Percentiles rank a stretch among this genome's conserved stretches.
phyloP scores from a whole-genome alignment of 2,888 invertebrate species.

The Drosophila dives region DNA sequence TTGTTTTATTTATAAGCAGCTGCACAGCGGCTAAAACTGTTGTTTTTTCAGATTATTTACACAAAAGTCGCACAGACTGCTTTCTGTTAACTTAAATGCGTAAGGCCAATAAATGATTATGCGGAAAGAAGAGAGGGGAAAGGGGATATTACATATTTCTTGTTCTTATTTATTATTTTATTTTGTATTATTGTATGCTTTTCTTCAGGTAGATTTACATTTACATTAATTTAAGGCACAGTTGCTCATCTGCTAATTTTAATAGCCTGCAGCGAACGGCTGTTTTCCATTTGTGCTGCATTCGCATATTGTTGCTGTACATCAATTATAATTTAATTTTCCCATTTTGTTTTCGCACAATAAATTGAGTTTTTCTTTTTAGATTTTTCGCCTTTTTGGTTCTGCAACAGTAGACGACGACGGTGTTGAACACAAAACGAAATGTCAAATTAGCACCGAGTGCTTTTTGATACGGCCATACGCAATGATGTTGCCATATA shows the following conservation, averaged over 20 bases:
- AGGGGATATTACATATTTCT: constrained; percentile 14
- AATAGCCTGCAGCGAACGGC: constrained; percentile 3
- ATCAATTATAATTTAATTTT: constrained; percentile 10
- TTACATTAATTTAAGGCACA: constrained; percentile 6
- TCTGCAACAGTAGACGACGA: constrained; percentile 53
- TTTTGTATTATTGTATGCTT: constrained; percentile 24
- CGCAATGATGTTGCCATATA: constrained; percentile 71
- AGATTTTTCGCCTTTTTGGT: constrained; percentile 40
- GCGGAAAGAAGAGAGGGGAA: neutral
- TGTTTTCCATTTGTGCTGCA: constrained; percentile 1
- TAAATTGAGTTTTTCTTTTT: constrained; percentile 24
- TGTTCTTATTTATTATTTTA: constrained; percentile 27
- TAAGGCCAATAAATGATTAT: constrained; percentile 10
- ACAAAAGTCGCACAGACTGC: constrained; percentile 30
- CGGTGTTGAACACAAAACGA: constrained; percentile 63
- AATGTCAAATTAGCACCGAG: constrained; percentile 63
- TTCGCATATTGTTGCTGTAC: neutral
- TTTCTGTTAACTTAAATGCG: constrained; percentile 34
- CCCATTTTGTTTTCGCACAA: constrained; percentile 34
- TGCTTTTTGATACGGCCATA: constrained; percentile 64
- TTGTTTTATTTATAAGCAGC: constrained; percentile 37
- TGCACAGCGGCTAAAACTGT: constrained; percentile 12
- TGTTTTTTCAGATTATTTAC: constrained; percentile 45
- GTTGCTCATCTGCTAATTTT: constrained; percentile 1
- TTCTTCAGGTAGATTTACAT: constrained; percentile 3